These are phyloP conservation scores for Ascidia mentula DNA, from an alignment of 23 tunicate genomes.

Conservation along the genomic window DNA sequence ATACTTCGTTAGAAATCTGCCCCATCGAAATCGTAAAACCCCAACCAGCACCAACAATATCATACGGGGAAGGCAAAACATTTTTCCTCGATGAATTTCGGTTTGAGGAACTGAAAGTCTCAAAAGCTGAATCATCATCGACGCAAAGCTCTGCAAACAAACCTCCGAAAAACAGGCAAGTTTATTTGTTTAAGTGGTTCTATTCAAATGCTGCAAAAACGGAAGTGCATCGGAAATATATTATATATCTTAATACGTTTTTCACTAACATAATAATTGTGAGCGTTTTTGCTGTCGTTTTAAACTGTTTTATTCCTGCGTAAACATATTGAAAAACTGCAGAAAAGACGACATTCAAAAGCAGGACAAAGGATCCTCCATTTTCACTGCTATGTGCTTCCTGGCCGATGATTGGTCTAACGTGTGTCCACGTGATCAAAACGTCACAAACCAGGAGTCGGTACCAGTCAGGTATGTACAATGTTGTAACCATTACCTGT, in stretches of 20 bases:
- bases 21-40: background rate
- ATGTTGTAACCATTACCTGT: background rate
- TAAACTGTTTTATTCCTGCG: background rate
- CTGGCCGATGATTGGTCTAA: constrained; percentile 25
- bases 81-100: background rate
- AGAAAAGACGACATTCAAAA: background rate
- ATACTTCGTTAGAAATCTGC: background rate
- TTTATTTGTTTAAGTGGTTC: too few relatives aligned
- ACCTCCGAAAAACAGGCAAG: too few relatives aligned
- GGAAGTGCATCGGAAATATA: too few relatives aligned
- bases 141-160: too few relatives aligned
- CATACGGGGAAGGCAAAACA: background rate
- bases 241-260: background rate
- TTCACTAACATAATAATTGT: background rate
- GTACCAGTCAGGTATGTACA: background rate
- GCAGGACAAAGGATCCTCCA: too few relatives aligned
- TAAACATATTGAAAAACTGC: background rate
- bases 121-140: background rate
- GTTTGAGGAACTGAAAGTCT: background rate
- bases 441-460: background rate
- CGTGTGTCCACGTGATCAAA: constrained; percentile 17
- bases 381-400: constrained; percentile 21
- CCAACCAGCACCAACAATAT: background rate
- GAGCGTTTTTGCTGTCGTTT: background rate
- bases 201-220: too few relatives aligned